A percentile compares a stretch with the other conserved stretches of the same genome.
Evolutionary conservation across 2,888 invertebrate species (phyloP).

Genomic region (Elegia similella): DNA sequence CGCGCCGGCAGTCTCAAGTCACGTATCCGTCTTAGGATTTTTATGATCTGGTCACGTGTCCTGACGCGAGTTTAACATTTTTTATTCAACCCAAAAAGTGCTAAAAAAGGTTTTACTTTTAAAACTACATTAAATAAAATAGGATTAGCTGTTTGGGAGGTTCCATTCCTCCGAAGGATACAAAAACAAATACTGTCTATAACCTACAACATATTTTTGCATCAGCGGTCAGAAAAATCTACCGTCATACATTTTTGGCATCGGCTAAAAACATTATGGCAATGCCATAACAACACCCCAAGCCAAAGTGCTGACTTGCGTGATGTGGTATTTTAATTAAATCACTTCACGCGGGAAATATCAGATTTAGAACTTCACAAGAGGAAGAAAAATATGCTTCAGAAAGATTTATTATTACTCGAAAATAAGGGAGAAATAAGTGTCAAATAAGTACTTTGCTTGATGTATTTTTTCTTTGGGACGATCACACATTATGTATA

Average conservation of each 20-base stretch:
- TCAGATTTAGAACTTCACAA: constrained; percentile 4
- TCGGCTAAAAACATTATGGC: background rate
- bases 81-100: too few species aligned
- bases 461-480: background rate
- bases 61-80: too few species aligned
- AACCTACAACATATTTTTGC: too few species aligned
- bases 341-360: constrained; percentile 8
- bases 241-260: background rate
- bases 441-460: background rate
- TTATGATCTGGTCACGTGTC: too few species aligned
- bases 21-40: too few species aligned
- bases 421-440: background rate
- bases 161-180: too few species aligned
- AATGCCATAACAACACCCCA: background rate
- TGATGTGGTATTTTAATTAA: constrained; percentile 9
- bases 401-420: constrained; percentile 7
- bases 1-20: too few species aligned
- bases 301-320: constrained; percentile 8
- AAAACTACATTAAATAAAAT: too few species aligned
- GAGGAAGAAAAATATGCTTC: background rate
- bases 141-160: too few species aligned
- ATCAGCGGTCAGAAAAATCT: background rate
- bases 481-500: constrained; percentile 6
- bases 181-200: too few species aligned
- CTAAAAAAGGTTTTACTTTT: too few species aligned